phyloP scores from a whole-genome alignment of 2,888 invertebrate species.

The Micoletzkya japonica region DNA sequence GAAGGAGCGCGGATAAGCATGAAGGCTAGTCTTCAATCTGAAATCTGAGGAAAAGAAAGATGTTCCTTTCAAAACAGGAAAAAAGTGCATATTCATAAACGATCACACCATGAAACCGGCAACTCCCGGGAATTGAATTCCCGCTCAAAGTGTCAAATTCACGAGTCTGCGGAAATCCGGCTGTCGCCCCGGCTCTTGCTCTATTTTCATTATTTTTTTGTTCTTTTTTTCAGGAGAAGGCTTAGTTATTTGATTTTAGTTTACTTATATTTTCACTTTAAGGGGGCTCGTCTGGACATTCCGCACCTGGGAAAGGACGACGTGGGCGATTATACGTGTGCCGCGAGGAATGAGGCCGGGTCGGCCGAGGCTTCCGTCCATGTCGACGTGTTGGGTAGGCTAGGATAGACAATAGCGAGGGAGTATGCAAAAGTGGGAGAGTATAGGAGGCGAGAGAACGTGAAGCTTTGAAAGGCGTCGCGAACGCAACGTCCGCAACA shows the following conservation, averaged over 20 bases:
- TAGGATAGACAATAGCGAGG: neutral
- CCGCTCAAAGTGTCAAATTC: no score
- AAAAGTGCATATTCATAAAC: neutral
- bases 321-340: constrained; percentile 72
- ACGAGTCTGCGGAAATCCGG: no score
- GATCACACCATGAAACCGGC: neutral
- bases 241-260: neutral
- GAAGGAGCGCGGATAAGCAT: constrained; percentile 50
- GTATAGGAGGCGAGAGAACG: neutral
- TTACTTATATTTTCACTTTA: neutral
- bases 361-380: constrained; percentile 68
- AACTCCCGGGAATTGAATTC: neutral
- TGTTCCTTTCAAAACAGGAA: no score
- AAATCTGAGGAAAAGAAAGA: no score
- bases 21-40: constrained; percentile 30
- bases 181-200: no score
- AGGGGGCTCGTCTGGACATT: constrained; percentile 59
- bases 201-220: no score
- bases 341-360: constrained; percentile 70
- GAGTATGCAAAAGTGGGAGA: neutral
- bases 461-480: neutral
- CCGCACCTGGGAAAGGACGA: constrained; percentile 64
- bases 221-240: neutral
- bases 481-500: no score
- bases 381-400: constrained; percentile 71